These are phyloP conservation scores for Brevimyrus niger DNA, from an alignment of 2,113 vertebrate genomes.

Conservation along the genomic window DNA sequence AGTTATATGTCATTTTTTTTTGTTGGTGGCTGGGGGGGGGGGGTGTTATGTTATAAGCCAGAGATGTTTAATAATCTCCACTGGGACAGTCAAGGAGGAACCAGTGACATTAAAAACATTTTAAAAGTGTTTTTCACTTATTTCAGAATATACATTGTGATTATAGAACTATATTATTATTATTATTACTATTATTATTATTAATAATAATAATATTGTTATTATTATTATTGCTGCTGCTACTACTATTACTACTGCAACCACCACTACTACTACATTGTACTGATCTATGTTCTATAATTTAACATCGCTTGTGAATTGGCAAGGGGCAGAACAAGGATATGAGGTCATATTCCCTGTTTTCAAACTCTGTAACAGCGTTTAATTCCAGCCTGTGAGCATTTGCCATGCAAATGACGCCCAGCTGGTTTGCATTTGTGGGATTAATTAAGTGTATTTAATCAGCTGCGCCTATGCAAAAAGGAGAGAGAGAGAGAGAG, in stretches of 20 bases:
- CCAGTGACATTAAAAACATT: background rate
- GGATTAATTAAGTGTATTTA: constrained; percentile 7
- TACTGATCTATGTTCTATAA: background rate
- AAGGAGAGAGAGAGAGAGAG: background rate
- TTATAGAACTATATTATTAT: background rate
- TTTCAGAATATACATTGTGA: background rate
- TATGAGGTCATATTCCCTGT: background rate
- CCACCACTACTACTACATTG: background rate
- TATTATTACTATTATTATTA: background rate
- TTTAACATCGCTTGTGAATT: background rate
- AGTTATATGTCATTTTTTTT: background rate
- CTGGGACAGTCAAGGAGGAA: background rate
- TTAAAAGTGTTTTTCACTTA: background rate
- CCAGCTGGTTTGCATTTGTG: constrained; percentile 5
- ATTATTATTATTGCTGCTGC: background rate
- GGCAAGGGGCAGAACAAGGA: background rate
- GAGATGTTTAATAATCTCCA: background rate
- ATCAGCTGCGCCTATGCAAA: constrained; percentile 2
- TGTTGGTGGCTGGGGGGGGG: background rate
- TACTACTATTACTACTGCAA: too few species aligned
- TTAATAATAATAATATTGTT: too few species aligned
- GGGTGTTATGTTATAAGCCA: background rate
- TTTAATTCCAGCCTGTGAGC: constrained; percentile 1
- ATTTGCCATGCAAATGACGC: constrained; percentile 1
- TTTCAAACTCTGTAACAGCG: background rate